These are phyloP conservation scores for Hecatera dysodea DNA, from an alignment of 2,888 invertebrate species.

Conservation along the genomic window DNA sequence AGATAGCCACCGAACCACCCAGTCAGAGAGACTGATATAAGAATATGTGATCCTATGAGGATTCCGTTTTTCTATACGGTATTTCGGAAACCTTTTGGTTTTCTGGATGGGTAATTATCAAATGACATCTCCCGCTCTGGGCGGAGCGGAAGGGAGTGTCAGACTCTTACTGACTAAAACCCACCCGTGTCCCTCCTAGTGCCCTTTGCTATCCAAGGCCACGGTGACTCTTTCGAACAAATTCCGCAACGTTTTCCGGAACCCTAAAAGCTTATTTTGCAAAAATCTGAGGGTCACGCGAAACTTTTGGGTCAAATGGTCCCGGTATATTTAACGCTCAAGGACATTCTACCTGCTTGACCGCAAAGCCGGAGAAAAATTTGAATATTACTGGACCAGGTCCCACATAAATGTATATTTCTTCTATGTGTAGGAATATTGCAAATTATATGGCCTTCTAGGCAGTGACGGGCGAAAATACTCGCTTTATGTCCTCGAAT, in stretches of 20 bases:
- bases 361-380: constrained; percentile 27
- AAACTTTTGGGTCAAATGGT: constrained; percentile 58
- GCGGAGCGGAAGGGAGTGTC: no score
- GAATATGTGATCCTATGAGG: background rate
- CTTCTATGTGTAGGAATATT: constrained; percentile 7
- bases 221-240: no score
- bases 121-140: no score
- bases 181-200: no score
- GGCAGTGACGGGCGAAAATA: background rate
- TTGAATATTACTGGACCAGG: constrained; percentile 10
- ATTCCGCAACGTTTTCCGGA: background rate
- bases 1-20: no score
- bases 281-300: constrained; percentile 39
- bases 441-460: constrained; percentile 4
- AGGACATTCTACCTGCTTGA: constrained; percentile 32
- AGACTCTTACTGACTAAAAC: no score
- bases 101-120: no score
- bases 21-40: background rate
- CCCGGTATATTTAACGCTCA: constrained; percentile 42
- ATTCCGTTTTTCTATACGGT: no score
- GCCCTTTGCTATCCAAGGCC: no score
- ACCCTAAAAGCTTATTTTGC: constrained; percentile 2
- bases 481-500: background rate
- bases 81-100: no score
- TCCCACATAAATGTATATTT: background rate